Conservation (phyloP, 1,140 invertebrate species). For the Drosophila biarmipes region DNA sequence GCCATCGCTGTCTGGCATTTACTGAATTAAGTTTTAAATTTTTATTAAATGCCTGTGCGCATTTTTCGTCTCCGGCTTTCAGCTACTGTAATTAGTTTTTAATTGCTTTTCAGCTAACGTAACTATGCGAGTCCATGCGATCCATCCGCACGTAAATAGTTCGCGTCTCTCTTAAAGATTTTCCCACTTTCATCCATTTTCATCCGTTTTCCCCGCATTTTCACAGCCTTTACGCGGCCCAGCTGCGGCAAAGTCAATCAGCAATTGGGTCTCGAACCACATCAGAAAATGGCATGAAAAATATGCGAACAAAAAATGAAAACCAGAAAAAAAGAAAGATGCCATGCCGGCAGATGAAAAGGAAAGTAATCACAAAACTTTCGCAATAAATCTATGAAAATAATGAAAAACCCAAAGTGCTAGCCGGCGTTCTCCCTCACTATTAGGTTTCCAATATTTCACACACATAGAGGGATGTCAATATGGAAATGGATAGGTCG, state of each 20-base stretch:
- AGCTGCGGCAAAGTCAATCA: conserved; percentile 62
- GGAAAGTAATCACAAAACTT: conserved; percentile 75
- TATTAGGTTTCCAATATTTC: conserved; percentile 61
- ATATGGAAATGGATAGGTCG: conserved; percentile 33
- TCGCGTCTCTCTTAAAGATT: conserved; percentile 15
- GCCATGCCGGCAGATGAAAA: conserved; percentile 25
- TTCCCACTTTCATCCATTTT: neutral
- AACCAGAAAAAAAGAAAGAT: conserved; percentile 11
- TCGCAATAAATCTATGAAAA: conserved; percentile 76
- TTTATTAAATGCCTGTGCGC: conserved; percentile 77
- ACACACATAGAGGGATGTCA: conserved; percentile 26
- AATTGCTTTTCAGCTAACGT: conserved; percentile 70
- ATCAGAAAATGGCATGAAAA: conserved; percentile 22
- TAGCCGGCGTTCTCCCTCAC: conserved; percentile 30
- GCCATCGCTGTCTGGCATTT: conserved; percentile 59
- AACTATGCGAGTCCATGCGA: conserved; percentile 46
- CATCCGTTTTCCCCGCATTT: conserved; percentile 14
- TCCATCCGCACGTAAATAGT: conserved; percentile 53
- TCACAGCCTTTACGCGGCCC: conserved; percentile 28
- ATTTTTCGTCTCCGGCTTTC: conserved; percentile 51
- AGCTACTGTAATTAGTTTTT: conserved; percentile 77
- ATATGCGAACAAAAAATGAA: conserved; percentile 9
- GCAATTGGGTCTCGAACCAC: conserved; percentile 34
- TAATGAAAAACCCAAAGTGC: conserved; percentile 67
- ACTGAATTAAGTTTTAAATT: conserved; percentile 81